Conservation (phyloP, 2,888 invertebrate species). For the Cyclophora albipunctata region DNA sequence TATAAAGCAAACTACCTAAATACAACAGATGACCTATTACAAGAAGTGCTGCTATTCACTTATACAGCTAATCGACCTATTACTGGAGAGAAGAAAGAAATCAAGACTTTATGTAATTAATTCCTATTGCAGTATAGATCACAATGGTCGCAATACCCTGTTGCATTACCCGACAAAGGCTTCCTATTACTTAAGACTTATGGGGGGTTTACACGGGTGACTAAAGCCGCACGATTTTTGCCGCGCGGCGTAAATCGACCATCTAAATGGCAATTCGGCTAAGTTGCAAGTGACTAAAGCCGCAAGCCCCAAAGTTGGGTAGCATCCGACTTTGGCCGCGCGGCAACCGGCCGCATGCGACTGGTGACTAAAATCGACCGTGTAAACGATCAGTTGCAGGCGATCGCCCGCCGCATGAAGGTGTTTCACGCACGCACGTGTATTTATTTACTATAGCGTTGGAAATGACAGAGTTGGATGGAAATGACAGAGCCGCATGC, state of each 20-base stretch:
- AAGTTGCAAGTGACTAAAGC: constrained; percentile 31
- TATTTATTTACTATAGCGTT: too few relatives aligned
- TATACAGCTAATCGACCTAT: too few relatives aligned
- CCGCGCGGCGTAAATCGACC: constrained; percentile 23
- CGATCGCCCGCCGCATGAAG: constrained; percentile 16
- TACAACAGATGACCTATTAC: too few relatives aligned
- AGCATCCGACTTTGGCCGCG: constrained; percentile 32
- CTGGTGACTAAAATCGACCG: constrained; percentile 8
- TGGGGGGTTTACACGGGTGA: constrained; percentile 23
- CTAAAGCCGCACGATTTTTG: constrained; percentile 26
- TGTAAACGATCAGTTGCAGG: constrained; percentile 15
- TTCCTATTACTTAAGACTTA: neutral
- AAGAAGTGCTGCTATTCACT: too few relatives aligned
- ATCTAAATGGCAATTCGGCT: constrained; percentile 26
- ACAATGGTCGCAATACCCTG: too few relatives aligned
- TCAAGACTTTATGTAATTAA: too few relatives aligned
- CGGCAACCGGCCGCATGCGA: constrained; percentile 31
- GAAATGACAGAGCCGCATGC: constrained; percentile 34
- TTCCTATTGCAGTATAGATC: too few relatives aligned
- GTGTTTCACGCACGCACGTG: neutral
- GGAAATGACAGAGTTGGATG: too few relatives aligned
- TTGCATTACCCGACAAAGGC: too few relatives aligned
- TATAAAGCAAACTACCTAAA: too few relatives aligned
- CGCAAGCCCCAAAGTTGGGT: constrained; percentile 34
- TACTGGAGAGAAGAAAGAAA: too few relatives aligned